phyloP scores from a whole-genome alignment of 2,797 vertebrate genomes.

The Aulostomus chinensis region DNA sequence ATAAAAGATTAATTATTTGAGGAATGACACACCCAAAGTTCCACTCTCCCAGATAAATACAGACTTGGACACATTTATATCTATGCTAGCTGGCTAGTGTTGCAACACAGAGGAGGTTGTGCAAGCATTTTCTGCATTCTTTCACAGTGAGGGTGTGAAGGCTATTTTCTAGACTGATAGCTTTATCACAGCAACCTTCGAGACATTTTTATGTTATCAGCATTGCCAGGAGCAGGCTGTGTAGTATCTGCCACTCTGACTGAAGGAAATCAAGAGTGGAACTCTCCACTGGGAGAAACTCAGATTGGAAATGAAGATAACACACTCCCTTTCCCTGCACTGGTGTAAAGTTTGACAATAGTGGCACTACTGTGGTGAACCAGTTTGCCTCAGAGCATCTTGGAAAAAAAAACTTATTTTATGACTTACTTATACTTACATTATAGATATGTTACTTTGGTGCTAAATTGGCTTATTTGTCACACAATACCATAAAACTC shows the following conservation, averaged over 20 bases:
- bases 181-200: slow-evolving; percentile 58
- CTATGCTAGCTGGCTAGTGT: slow-evolving; percentile 14
- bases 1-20: slow-evolving; percentile 17
- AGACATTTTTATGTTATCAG: slow-evolving; percentile 57
- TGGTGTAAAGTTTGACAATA: no score
- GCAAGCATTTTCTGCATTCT: slow-evolving; percentile 73
- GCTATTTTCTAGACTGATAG: slow-evolving; percentile 20
- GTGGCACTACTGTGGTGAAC: no score
- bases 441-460: no score
- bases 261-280: slow-evolving; percentile 6
- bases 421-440: no score
- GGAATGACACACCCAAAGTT: background rate
- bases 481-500: no score
- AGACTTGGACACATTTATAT: slow-evolving; percentile 20
- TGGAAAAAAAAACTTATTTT: no score
- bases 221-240: slow-evolving; percentile 18
- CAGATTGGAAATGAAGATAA: background rate
- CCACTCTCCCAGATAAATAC: slow-evolving; percentile 8
- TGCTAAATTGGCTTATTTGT: no score
- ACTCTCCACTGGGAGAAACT: background rate
- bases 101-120: slow-evolving; percentile 63
- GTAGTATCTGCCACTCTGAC: background rate
- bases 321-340: no score
- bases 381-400: no score
- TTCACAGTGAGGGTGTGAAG: slow-evolving; percentile 49